These are phyloP conservation scores for Mus spretus DNA, from an alignment of 2,797 vertebrate species.

Conservation along the genomic window DNA sequence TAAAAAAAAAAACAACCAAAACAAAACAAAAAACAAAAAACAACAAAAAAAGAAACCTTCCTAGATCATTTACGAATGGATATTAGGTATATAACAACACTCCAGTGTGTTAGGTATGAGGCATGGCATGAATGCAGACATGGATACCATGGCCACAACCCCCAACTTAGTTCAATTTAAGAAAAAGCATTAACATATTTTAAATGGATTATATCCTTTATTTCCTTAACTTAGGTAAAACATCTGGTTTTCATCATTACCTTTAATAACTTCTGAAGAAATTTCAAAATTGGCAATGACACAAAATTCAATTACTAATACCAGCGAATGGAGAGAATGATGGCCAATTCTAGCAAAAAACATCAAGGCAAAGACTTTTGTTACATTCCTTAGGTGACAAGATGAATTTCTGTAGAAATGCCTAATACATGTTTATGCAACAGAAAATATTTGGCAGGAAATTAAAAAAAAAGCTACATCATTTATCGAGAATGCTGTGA, in stretches of 20 bases:
- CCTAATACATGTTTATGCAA: background rate
- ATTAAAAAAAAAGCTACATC: background rate
- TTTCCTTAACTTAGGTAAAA: background rate
- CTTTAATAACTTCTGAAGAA: constrained; percentile 54
- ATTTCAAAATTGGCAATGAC: constrained; percentile 13
- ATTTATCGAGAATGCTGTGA: background rate
- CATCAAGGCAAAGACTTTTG: constrained; percentile 12
- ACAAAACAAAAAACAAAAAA: too few relatives aligned
- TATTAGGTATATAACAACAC: constrained; percentile 4
- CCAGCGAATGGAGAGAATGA: constrained; percentile 15
- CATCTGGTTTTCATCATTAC: constrained; percentile 19
- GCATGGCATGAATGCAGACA: background rate
- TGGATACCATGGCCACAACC: background rate
- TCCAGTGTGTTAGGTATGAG: background rate
- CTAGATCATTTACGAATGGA: background rate
- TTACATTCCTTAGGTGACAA: background rate
- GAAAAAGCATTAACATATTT: constrained; percentile 6
- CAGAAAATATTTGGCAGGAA: constrained; percentile 34
- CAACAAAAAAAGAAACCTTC: background rate
- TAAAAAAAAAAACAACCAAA: too few relatives aligned
- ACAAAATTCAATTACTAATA: constrained; percentile 37
- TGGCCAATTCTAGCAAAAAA: constrained; percentile 15
- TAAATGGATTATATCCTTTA: constrained; percentile 5
- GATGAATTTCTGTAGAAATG: constrained; percentile 49
- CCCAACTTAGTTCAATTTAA: background rate